Evolutionary conservation across 2,113 vertebrate species (phyloP), one percentile per base, ranked within the genome.

Genomic region (Pterocles orientalis): DNA sequence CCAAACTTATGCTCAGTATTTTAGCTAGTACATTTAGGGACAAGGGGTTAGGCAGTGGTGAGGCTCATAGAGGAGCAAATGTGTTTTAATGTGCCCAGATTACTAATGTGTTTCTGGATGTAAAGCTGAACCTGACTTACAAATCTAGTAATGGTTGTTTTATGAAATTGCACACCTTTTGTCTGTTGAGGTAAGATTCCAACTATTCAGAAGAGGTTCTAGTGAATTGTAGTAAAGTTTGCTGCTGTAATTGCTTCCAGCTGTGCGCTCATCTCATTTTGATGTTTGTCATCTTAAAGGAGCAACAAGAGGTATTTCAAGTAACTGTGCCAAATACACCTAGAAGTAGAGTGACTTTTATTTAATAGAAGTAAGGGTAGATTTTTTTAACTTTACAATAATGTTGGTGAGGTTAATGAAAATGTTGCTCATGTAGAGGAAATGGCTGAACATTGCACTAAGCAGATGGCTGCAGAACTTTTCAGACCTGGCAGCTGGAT

Each of bases 11-110:
- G 25, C 25, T 58, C 9, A 2, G 7, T 83, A 36, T 81, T 96
- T 81, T 66, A 64, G 36, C 57, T 58, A 5, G 53, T 64, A 5
- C 6, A 3, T 19, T 17, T 28, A 29, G 26, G 14, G 8, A 31
- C 25, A 43, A 18, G 33, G 7, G 9, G 12, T 71, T 78, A 53
- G 66, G 33, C 31, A 39, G 33, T 18, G n/a, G 5, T 39, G 72
- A 66, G 39, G 61, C 43, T 79, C 3, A 0, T 19, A 31, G 43
- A 53, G 20, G 65, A 82, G 28, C 14, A 0, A 0, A 1, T 78
- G 23, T 51, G 18, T 60, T 91, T 91, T 62, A 62, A 51, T 54
- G 29, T 64, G 9, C 29, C 28, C n/a, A 34, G 29, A 45, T 43
- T 45, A 14, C 14, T 69, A 3, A 0, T 50, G 13, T 12, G 14